Base-by-base conservation (phyloP, 2,113 vertebrate genomes). In the Eidolon helvum region DNA sequence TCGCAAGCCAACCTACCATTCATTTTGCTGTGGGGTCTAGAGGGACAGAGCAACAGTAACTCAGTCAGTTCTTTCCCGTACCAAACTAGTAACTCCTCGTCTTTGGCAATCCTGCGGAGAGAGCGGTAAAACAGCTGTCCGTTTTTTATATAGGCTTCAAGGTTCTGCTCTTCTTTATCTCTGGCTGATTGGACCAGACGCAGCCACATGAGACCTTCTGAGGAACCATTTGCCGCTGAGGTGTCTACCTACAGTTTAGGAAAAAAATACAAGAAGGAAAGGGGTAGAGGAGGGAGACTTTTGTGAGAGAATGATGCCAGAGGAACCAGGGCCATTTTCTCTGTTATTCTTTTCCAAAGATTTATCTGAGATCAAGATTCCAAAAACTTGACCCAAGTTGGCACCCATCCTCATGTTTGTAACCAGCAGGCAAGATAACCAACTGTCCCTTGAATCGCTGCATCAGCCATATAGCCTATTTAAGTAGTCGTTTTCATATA, bases 61-160 rank as follows among this genome's bases (percentile, higher is more conserved):
- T 99, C 99, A 1, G 99, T 99, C 93, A 99, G 99, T 97, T 99
- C 99, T 91, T 99, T 99, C 45, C 99, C 99, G 94, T 99, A 99
- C 99, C 99, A 99, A 72, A 99, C 99, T 95, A 99, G 98, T 83
- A 99, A 96, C 98, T 99, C 99, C 97, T 99, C 99, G 77, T 99
- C 99, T 98, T 99, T 99, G 98, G 99, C 99, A 77, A 99, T 99
- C 96, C 99, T 99, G 84, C 99, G 99, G 28, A 99, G 99, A 15
- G 99, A 99, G 95, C 99, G 99, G 97, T 99, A 99, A 94, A 99
- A 99, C 90, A 99, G 98, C 98, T 99, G 99, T 22, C 99, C 99
- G 87, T 99, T 99, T 98, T 99, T 99, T 90, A 99, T 99, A 92
- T 99, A 99, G 97, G 99, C 99, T 98, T 99, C 99, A 66, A 99